A percentile compares a stretch with the other conserved stretches of the same genome.
Conservation (phyloP, 2,113 vertebrate species). For the Limnothrissa miodon region DNA sequence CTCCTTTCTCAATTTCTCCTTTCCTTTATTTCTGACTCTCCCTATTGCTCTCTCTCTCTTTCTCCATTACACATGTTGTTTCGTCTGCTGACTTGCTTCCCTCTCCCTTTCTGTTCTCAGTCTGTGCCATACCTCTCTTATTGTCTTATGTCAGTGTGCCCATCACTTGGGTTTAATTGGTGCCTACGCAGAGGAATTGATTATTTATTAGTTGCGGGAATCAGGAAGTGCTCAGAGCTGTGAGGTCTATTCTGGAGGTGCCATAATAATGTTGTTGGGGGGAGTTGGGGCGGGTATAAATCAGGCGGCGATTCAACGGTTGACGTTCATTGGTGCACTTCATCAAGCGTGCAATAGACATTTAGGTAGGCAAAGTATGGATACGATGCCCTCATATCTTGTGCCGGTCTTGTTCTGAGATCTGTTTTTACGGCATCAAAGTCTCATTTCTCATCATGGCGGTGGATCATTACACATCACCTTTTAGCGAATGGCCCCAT, state of each 20-base stretch:
- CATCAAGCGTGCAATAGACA: not conserved
- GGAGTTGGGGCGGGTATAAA: not conserved
- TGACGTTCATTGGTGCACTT: not conserved
- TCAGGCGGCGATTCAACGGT: not conserved
- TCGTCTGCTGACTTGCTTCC: not conserved
- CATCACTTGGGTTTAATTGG: not conserved
- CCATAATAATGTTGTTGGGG: not conserved
- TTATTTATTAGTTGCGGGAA: not conserved
- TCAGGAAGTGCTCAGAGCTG: not conserved
- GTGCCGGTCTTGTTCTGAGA: not conserved
- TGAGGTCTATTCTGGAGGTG: not conserved
- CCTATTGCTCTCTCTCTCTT: not conserved
- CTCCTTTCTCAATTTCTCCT: not conserved
- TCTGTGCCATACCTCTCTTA: not conserved
- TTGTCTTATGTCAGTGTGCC: not conserved
- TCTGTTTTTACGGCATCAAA: too few species aligned
- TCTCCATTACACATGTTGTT: not conserved
- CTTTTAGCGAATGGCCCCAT: not conserved
- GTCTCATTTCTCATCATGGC: not conserved
- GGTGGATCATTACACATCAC: not conserved
- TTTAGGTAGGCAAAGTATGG: not conserved
- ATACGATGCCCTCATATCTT: not conserved
- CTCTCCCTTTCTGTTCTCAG: not conserved
- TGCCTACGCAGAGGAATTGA: not conserved
- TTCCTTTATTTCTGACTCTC: not conserved